phyloP scores from a whole-genome alignment of 2,113 vertebrate species.

The Epinephelus cyanopodus region DNA sequence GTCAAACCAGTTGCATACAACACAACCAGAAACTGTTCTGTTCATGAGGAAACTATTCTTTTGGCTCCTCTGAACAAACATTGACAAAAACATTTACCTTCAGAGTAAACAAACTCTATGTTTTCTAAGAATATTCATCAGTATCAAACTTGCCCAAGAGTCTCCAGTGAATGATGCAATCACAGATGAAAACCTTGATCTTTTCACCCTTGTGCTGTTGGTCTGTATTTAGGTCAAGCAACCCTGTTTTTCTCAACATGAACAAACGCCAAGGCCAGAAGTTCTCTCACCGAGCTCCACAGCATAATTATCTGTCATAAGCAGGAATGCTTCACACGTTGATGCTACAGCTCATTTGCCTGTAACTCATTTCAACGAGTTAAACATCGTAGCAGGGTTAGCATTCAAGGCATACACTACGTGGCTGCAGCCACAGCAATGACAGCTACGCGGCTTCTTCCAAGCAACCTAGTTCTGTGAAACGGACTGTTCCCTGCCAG shows the following conservation, averaged over 20 bases:
- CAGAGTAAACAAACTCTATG: neutral
- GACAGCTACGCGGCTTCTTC: slow-evolving; percentile 44
- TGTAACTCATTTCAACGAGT: slow-evolving; percentile 29
- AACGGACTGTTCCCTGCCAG: slow-evolving; percentile 21
- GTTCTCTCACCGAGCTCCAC: neutral
- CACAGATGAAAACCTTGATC: neutral
- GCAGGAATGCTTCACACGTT: slow-evolving; percentile 21
- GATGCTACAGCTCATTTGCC: slow-evolving; percentile 28
- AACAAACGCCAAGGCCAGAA: neutral
- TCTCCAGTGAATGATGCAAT: neutral
- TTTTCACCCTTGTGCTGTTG: neutral
- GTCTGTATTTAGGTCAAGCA: slow-evolving; percentile 3
- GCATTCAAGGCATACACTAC: slow-evolving; percentile 4
- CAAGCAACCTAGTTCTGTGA: slow-evolving; percentile 41
- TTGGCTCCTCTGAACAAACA: slow-evolving; percentile 3
- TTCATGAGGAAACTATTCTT: neutral
- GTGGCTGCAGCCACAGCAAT: slow-evolving; percentile 10
- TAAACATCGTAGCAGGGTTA: neutral
- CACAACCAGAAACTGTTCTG: neutral
- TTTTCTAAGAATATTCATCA: neutral
- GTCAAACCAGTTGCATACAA: neutral
- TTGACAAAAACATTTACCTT: neutral
- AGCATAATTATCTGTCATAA: slow-evolving; percentile 16
- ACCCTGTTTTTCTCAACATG: slow-evolving; percentile 11
- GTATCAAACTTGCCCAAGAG: neutral